Evolutionary conservation across 2,888 invertebrate species (phyloP), one percentile per base, ranked within the genome.

Genomic region (Cephonodes hylas): DNA sequence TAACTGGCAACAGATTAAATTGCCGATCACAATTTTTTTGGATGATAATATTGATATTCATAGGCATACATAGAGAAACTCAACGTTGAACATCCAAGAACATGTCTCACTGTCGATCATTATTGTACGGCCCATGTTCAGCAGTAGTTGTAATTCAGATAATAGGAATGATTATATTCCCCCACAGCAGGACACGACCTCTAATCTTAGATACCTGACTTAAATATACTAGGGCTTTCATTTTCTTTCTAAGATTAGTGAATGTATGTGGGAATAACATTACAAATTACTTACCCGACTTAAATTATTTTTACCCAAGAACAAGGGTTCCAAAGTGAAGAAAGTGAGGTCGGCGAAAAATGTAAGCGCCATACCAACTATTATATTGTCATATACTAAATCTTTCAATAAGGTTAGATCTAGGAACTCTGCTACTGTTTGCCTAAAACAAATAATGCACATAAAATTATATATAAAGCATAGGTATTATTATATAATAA

Each of bases 261-360:
- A 38, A 13, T 13, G 10, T 2, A 38, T 2, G n/a, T n/a, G n/a
- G 10, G 3, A 4, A 3, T 45, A 13, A 45, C n/a, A 10, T 48
- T 27, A 22, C 34, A 57, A 58, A 63, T 62, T 63, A 64, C 83
- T 87, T 73, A 90, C 86, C 74, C 91, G 88, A 59, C 83, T 88
- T 62, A 94, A 93, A 56, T 94, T 91, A 42, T 86, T 77, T 68
- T 93, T 93, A 58, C 88, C 89, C 75, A 95, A 87, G 76, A 95
- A 93, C 71, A 96, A 75, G 0, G 96, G 96, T 65, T 96, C 93
- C 59, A 96, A 76, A 0, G 95, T 94, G 69, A 95, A 93, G 78
- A 96, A 96, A 0, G 95, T 94, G 45, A 95, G 91, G 79, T 96
- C 96, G 4, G 95, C 94, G 62, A 95, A 95, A 64, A 95, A 93